Evolutionary conservation across 1,140 invertebrate species (phyloP), one percentile per base, ranked within the genome.

Genomic region (Pteromalus puparum): DNA sequence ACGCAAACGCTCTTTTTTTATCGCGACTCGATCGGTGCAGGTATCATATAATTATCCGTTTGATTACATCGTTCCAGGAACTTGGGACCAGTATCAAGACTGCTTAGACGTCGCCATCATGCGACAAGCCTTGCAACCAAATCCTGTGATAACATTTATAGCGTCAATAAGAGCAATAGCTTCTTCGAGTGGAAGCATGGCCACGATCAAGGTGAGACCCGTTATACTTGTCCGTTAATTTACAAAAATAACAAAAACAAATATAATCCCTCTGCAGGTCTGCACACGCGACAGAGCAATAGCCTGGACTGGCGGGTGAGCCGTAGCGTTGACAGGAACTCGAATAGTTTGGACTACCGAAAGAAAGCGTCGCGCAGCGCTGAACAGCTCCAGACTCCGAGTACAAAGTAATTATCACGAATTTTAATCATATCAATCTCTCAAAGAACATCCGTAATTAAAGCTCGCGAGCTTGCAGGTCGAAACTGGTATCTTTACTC

Each of bases 71-170:
- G 21, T 91, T 91, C 70, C 81, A 93, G 92, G 88, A 92, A 91
- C 85, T 88, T 92, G 90, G 91, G 92, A 90, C 92, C 92, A 92
- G 92, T 93, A 84, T 92, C 91, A 90, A 92, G 90, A 90, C 88
- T 93, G 88, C 87, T 93, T 75, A 92, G 89, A 90, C 92, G 92
- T 89, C 92, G 92, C 70, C 90, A 92, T 84, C 89, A 91, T 48
- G 86, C 90, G 86, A 90, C 91, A 48, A 91, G 88, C 89, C 91
- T 92, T 87, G 89, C 92, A 70, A 93, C 92, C 9, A 93, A 92
- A 91, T 93, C 92, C 89, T 93, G 92, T 92, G 92, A 93, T 92
- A 93, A 93, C 88, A 93, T 93, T 91, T 92, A 92, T 91, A 92
- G 87, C 85, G 90, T 92, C 84, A 90, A 93, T 90, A 92, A 89